Conservation (phyloP, 23 tunicate genomes). For the Styela plicata region DNA sequence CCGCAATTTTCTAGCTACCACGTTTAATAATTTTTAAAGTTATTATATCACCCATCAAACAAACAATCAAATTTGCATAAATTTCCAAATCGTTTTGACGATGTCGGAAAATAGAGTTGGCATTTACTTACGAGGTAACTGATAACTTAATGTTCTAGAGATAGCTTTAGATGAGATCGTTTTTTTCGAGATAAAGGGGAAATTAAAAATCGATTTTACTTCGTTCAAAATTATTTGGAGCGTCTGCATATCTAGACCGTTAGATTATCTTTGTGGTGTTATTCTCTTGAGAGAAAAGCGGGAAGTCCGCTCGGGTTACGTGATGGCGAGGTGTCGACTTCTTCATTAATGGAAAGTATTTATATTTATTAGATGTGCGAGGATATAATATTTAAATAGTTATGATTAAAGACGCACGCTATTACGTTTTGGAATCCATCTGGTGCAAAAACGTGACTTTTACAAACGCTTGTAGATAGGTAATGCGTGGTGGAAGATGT, state of each 20-base stretch:
- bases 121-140: background rate
- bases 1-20: no score
- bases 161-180: background rate
- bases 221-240: background rate
- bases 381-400: no score
- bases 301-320: background rate
- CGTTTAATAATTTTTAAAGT: no score
- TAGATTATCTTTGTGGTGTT: no score
- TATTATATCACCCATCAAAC: no score
- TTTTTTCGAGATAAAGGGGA: background rate
- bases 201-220: background rate
- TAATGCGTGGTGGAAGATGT: no score
- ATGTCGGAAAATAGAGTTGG: background rate
- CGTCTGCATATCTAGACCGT: background rate
- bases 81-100: no score
- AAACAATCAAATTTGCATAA: no score
- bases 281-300: background rate
- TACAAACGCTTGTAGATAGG: background rate
- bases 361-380: background rate
- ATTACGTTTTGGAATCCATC: no score
- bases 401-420: no score
- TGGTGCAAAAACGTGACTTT: background rate
- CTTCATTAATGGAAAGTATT: background rate
- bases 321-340: background rate
- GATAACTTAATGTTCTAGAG: background rate